Evolutionary conservation across 2,797 vertebrate genomes (phyloP).

Genomic region (Phrynocephalus guinanensis): DNA sequence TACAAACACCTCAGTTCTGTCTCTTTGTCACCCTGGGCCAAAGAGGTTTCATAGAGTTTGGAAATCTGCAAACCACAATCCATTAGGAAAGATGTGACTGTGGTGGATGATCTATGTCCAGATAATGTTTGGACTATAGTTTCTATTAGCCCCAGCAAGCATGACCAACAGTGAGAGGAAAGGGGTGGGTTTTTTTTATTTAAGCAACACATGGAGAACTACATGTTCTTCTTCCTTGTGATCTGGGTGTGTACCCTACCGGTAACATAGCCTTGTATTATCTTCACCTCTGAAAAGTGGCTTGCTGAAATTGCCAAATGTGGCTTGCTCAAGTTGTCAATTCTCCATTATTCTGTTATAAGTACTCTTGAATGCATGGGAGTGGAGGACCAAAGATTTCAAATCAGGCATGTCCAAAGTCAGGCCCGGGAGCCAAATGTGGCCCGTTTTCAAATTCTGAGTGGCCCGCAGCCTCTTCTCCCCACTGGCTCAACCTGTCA

Average conservation of each 20-base stretch:
- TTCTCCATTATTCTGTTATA: background rate
- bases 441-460: too few species aligned
- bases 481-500: too few species aligned
- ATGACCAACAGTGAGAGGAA: background rate
- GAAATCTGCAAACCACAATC: background rate
- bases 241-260: background rate
- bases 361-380: background rate
- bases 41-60: background rate
- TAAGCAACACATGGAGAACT: background rate
- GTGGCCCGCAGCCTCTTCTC: too few species aligned
- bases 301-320: background rate
- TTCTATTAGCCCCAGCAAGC: background rate
- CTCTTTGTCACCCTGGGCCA: background rate
- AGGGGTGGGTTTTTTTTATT: background rate
- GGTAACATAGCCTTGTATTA: background rate
- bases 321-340: background rate
- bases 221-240: background rate
- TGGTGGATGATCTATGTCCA: background rate
- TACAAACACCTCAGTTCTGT: background rate
- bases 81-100: background rate
- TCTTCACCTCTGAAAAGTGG: background rate
- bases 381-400: background rate
- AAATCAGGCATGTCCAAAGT: too few species aligned
- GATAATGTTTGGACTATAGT: background rate
- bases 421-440: too few species aligned